Conservation (phyloP, 2,113 vertebrate species). For the Callipepla squamata region DNA sequence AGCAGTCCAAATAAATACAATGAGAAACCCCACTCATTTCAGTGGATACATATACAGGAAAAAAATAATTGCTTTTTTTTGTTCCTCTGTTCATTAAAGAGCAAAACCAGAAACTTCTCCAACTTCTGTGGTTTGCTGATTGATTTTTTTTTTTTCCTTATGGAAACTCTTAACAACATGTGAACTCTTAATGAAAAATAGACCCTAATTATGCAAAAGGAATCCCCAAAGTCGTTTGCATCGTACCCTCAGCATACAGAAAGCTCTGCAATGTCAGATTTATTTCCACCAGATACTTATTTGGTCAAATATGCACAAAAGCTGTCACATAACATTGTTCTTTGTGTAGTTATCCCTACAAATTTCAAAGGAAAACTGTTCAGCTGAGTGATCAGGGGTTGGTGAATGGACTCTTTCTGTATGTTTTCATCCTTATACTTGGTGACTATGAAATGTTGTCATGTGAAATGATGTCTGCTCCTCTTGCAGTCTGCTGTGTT, state of each 20-base stretch:
- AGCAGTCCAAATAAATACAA: background rate
- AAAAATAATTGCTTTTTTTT: background rate
- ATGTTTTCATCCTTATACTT: background rate
- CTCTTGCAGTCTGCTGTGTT: background rate
- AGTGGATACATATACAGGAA: background rate
- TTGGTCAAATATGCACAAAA: background rate
- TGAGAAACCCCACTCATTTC: background rate
- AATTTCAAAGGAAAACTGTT: background rate
- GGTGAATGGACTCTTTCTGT: background rate
- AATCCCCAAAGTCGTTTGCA: background rate
- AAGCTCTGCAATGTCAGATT: accelerated
- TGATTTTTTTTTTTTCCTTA: background rate
- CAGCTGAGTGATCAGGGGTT: background rate
- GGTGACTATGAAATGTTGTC: background rate
- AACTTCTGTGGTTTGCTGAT: background rate
- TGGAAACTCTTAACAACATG: background rate
- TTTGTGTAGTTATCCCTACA: background rate
- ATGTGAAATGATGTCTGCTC: background rate
- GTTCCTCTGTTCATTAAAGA: background rate
- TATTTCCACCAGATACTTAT: background rate
- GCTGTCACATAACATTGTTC: background rate
- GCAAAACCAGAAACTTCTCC: background rate
- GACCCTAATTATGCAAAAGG: too few species aligned
- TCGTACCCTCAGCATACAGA: background rate
- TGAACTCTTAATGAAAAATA: background rate